Evolutionary conservation across 2,888 invertebrate species (phyloP).

Genomic region (Melinopterus prodromus): DNA sequence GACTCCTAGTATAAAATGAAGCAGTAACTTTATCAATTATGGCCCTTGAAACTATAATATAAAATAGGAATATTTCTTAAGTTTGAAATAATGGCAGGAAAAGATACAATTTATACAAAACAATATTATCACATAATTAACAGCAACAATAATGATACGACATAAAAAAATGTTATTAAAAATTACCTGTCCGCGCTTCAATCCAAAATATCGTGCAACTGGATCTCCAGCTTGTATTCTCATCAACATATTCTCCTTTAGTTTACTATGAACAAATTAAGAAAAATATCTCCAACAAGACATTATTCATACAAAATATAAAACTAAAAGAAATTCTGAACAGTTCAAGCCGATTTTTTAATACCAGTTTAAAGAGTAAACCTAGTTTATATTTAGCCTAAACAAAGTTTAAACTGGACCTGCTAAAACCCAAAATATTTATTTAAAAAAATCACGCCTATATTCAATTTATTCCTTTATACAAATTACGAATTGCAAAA

Average conservation of each 20-base stretch:
- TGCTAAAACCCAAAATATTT: too few species aligned
- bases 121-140: too few species aligned
- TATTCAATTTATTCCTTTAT: neutral
- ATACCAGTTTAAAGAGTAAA: too few species aligned
- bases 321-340: too few species aligned
- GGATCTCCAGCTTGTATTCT: constrained; percentile 99
- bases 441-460: neutral
- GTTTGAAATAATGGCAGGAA: too few species aligned
- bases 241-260: constrained; percentile 99
- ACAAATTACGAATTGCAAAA: constrained; percentile 19
- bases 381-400: too few species aligned
- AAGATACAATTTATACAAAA: constrained; percentile 18
- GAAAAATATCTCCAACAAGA: constrained; percentile 28
- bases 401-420: too few species aligned
- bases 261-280: constrained; percentile 69
- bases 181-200: constrained; percentile 94
- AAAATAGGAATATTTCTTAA: too few species aligned
- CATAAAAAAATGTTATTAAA: constrained; percentile 35
- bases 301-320: neutral
- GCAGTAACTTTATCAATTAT: neutral
- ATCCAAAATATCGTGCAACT: constrained; percentile 97
- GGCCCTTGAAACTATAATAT: constrained; percentile 10
- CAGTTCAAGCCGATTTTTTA: too few species aligned
- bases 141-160: too few species aligned
- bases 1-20: too few species aligned